A percentile compares a stretch with the other conserved stretches of the same genome.
Conservation (phyloP, 2,797 vertebrate species). For the Geotrypetes seraphini region DNA sequence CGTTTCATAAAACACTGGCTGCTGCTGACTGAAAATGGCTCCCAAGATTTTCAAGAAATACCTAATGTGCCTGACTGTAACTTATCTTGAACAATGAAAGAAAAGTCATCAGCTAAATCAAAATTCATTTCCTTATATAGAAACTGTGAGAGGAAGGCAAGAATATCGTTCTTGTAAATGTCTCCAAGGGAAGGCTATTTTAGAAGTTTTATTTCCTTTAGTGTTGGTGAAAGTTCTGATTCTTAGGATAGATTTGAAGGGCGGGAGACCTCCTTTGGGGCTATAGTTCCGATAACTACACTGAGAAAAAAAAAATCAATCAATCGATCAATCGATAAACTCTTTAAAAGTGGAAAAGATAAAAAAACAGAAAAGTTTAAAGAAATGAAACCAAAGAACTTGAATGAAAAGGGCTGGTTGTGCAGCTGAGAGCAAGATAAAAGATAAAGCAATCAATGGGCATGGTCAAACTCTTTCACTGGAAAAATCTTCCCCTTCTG, state of each 20-base stretch:
- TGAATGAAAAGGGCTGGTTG: not conserved
- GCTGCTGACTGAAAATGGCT: too few relatives aligned
- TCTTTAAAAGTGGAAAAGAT: not conserved
- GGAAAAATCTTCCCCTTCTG: too few relatives aligned
- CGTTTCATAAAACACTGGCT: too few relatives aligned
- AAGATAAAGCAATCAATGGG: not conserved
- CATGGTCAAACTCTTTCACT: not conserved
- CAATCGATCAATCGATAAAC: not conserved
- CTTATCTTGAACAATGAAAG: too few relatives aligned
- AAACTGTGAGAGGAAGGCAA: too few relatives aligned
- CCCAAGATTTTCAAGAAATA: too few relatives aligned
- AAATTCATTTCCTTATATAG: too few relatives aligned
- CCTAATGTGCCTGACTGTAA: too few relatives aligned
- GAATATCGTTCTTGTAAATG: not conserved
- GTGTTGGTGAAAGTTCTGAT: not conserved
- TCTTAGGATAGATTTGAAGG: not conserved
- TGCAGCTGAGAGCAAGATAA: not conserved
- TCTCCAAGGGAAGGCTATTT: fast-evolving
- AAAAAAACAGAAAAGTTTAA: not conserved
- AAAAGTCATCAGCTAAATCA: too few relatives aligned
- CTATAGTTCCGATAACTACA: not conserved
- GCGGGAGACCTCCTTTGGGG: slow-evolving; percentile 7
- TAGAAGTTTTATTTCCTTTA: not conserved
- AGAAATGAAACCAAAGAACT: not conserved
- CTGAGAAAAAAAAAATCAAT: not conserved